Conservation (phyloP, 23 tunicate genomes). For the Botrylloides violaceus region DNA sequence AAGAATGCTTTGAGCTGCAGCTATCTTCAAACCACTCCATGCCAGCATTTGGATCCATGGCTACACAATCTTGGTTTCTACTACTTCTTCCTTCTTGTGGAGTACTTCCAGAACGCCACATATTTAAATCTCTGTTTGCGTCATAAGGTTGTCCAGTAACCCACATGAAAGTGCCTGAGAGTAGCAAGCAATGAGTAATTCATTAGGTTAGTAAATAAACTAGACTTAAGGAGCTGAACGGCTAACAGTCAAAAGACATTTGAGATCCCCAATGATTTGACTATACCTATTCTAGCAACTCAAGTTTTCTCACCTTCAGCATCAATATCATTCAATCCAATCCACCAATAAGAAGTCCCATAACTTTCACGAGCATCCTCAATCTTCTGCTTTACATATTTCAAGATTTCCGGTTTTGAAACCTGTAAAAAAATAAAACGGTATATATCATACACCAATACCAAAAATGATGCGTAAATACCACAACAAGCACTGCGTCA, state of each 20-base stretch:
- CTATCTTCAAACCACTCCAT: slow-evolving; percentile 42
- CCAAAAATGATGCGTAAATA: background rate
- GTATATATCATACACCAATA: background rate
- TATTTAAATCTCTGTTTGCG: slow-evolving; percentile 2
- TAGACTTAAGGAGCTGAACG: no score
- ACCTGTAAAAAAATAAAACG: background rate
- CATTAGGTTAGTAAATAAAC: background rate
- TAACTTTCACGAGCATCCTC: background rate
- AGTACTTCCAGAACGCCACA: slow-evolving; percentile 25
- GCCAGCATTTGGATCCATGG: slow-evolving; percentile 24
- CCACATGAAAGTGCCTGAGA: slow-evolving; percentile 56
- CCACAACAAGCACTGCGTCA: slow-evolving; percentile 8
- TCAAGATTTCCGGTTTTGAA: background rate
- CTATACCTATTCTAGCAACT: no score
- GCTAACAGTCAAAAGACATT: no score
- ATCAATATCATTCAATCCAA: slow-evolving; percentile 48
- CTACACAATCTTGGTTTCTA: slow-evolving; percentile 49
- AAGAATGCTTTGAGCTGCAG: slow-evolving; percentile 25
- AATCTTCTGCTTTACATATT: background rate
- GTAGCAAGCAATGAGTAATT: background rate
- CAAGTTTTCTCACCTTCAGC: slow-evolving; percentile 56
- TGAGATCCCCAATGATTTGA: no score
- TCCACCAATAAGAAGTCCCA: slow-evolving; percentile 49
- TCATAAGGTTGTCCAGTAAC: slow-evolving; percentile 65
- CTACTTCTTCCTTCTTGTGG: background rate